These are phyloP conservation scores for Ariolimax columbianus DNA, from an alignment of 2,888 invertebrate species.

Conservation along the genomic window DNA sequence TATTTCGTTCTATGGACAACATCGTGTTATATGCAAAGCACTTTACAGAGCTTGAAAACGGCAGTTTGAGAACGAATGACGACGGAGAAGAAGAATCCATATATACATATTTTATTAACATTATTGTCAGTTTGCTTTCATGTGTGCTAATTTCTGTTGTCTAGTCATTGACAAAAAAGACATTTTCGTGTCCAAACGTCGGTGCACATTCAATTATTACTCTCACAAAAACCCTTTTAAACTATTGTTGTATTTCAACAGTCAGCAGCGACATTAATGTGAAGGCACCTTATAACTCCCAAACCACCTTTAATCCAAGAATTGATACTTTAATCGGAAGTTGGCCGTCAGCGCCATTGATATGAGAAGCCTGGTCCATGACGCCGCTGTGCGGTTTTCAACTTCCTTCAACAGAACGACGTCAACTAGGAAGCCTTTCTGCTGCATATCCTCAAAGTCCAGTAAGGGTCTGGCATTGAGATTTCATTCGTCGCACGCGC, in stretches of 20 bases:
- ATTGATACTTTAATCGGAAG: slow-evolving; percentile 45
- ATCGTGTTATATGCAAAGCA: no score
- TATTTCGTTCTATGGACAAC: no score
- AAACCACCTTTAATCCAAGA: slow-evolving; percentile 34
- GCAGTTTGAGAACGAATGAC: no score
- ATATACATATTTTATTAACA: no score
- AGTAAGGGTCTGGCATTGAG: slow-evolving; percentile 8
- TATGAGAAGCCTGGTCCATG: slow-evolving; percentile 11
- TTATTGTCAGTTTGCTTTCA: no score
- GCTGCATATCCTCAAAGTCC: not conserved
- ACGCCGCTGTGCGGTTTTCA: not conserved
- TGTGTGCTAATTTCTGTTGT: no score
- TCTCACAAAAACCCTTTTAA: no score
- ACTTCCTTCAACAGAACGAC: not conserved
- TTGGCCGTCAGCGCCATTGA: slow-evolving; percentile 27
- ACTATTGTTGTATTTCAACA: not conserved
- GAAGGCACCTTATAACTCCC: not conserved
- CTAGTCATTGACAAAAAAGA: no score
- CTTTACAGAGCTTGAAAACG: no score
- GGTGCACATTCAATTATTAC: not conserved
- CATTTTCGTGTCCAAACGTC: not conserved
- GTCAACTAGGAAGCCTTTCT: slow-evolving; percentile 8
- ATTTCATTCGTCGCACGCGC: not conserved
- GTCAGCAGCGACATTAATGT: no score
- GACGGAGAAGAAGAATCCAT: no score